Base-by-base conservation (phyloP, 2,113 vertebrate species). In the Cryptoleucopteryx plumbea region DNA sequence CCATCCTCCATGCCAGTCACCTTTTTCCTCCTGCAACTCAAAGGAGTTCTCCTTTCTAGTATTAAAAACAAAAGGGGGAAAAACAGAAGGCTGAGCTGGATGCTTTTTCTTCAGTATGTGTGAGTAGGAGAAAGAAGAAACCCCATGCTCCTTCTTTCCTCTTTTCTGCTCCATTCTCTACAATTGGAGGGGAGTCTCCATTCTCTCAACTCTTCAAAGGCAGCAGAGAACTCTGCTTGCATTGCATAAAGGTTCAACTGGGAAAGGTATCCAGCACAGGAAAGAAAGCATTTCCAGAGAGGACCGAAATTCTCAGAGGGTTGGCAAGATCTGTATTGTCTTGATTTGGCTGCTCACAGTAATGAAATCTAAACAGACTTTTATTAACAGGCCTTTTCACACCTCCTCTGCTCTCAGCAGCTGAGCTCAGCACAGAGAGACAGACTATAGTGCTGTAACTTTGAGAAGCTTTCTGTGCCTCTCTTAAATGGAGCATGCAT, bases 361-460 rank as follows among this genome's bases (percentile, higher is more conserved):
- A 94, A 89, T 59, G 65, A 93, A 96, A 91, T 68, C 86, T 65
- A 94, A 96, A 68, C 91, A 96, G 94, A 93, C 81, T 91, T 96
- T 71, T 96, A 93, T 91, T 93, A 95, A 96, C 70, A 82, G 85
- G 73, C 22, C 77, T 94, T 94, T 94, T 93, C 93, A 96, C 89
- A 96, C 87, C 87, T 89, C 47, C 84, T 91, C 90, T 85, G 87
- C 82, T 91, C 77, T 93, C 89, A 87, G 91, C 77, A 96, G 93
- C 93, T 95, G 94, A 96, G 94, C 73, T 96, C 91, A 97, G 96
- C 94, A 93, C 43, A 53, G 59, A 91, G 31, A 74, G 71, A 58
- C 38, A 86, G 52, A 58, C 80, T 52, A 22, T 40, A 95, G 84
- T 3, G 34, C 61, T 82, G 91, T 32, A 94, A 89, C 86, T 84